These are phyloP conservation scores for Uropetala carovei DNA, from an alignment of 2,888 invertebrate genomes.

Conservation along the genomic window DNA sequence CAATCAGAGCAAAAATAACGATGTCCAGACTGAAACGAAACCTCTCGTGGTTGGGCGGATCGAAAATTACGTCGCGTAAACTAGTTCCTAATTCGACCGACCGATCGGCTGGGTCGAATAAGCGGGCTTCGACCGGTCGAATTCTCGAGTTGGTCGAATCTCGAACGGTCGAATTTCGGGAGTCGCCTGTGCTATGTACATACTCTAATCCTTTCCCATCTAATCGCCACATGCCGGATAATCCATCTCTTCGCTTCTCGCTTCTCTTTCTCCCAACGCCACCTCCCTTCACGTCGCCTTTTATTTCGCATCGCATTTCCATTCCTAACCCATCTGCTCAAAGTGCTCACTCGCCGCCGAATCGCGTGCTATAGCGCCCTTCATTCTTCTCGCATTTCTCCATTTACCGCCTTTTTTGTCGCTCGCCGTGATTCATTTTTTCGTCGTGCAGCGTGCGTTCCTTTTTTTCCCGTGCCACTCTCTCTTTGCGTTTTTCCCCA, in stretches of 20 bases:
- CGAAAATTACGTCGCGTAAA: too few species aligned
- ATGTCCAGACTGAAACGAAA: too few species aligned
- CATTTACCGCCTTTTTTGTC: neutral
- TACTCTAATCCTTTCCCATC: too few species aligned
- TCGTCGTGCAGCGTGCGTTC: neutral
- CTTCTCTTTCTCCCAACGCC: neutral
- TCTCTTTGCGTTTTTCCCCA: neutral
- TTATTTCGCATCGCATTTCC: too few species aligned
- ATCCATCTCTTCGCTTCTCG: neutral
- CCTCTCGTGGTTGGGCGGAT: too few species aligned
- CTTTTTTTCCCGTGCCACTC: neutral
- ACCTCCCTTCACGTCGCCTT: neutral
- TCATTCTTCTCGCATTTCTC: constrained; percentile 20
- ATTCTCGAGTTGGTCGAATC: too few species aligned
- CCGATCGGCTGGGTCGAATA: too few species aligned
- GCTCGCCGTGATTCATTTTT: neutral
- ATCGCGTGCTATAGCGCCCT: neutral
- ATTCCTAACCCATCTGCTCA: neutral
- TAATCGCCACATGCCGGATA: neutral
- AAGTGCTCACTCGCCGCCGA: constrained; percentile 2
- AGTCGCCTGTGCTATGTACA: too few species aligned
- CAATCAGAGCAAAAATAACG: too few species aligned
- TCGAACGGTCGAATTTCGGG: too few species aligned
- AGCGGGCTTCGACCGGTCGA: too few species aligned
- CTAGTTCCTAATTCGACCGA: too few species aligned